Percentiles rank a stretch among this genome's conserved stretches.
phyloP scores from a whole-genome alignment of 1,140 invertebrate species.

The Drosophila willistoni region DNA sequence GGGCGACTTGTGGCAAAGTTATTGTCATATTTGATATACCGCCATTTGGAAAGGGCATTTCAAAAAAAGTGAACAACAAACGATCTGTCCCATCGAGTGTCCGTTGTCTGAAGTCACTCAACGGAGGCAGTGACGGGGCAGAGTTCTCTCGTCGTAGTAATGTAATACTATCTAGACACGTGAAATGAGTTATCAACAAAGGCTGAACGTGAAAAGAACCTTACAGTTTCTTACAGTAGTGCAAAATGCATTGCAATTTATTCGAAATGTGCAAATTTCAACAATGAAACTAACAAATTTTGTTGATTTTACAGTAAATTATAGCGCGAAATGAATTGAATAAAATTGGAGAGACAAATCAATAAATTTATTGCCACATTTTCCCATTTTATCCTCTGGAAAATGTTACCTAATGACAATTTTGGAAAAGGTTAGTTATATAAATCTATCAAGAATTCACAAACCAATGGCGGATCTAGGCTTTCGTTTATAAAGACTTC shows the following conservation, averaged over 20 bases:
- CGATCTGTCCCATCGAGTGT: slow-evolving; percentile 33
- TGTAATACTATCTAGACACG: slow-evolving; percentile 79
- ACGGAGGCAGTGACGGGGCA: slow-evolving; percentile 25
- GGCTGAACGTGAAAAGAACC: slow-evolving; percentile 20
- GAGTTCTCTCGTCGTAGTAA: slow-evolving; percentile 42
- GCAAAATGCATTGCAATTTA: background rate
- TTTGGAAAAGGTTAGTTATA: too few species aligned
- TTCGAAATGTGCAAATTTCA: background rate
- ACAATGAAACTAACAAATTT: too few species aligned
- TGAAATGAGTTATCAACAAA: slow-evolving; percentile 76
- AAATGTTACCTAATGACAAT: too few species aligned
- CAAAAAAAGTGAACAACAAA: slow-evolving; percentile 43
- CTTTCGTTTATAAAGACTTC: too few species aligned
- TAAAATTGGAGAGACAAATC: too few species aligned
- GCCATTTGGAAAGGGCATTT: background rate
- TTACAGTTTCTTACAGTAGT: slow-evolving; percentile 51
- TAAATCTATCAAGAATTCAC: too few species aligned
- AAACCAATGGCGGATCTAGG: too few species aligned
- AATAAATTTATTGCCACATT: too few species aligned
- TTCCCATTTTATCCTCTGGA: too few species aligned
- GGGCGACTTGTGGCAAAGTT: too few species aligned
- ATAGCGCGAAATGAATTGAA: too few species aligned
- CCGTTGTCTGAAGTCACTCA: slow-evolving; percentile 16
- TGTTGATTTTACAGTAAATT: too few species aligned
- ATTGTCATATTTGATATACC: background rate